These are phyloP conservation scores for Monopis laevigella DNA, from an alignment of 2,888 invertebrate species.

Conservation along the genomic window DNA sequence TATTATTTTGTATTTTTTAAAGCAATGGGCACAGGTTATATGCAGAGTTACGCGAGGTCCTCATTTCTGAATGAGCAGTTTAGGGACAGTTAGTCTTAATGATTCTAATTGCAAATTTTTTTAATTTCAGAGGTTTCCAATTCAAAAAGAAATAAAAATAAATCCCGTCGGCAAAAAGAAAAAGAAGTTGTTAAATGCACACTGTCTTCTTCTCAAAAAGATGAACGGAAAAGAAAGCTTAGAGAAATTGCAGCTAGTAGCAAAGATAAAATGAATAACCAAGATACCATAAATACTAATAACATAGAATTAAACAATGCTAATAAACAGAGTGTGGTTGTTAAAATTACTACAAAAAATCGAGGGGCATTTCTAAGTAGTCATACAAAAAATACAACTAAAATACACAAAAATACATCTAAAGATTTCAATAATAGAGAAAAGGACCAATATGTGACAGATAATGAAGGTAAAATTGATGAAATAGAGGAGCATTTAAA, in stretches of 20 bases:
- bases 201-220: constrained; percentile 36
- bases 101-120: too few relatives aligned
- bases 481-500: neutral
- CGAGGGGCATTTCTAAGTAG: constrained; percentile 62
- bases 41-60: too few relatives aligned
- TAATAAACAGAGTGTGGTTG: constrained; percentile 31
- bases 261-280: constrained; percentile 23
- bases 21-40: too few relatives aligned
- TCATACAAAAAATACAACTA: constrained; percentile 23
- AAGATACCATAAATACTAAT: constrained; percentile 22
- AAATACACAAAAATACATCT: constrained; percentile 13
- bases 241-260: constrained; percentile 55
- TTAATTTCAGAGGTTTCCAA: too few relatives aligned
- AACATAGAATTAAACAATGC: constrained; percentile 17
- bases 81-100: too few relatives aligned
- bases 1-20: too few relatives aligned
- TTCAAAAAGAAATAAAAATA: too few relatives aligned
- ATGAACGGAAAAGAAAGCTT: constrained; percentile 56
- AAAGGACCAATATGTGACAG: constrained; percentile 39
- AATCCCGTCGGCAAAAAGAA: constrained; percentile 22
- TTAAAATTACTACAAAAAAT: constrained; percentile 60
- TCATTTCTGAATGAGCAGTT: too few relatives aligned
- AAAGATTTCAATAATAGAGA: neutral
- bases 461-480: constrained; percentile 19
- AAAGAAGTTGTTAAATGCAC: constrained; percentile 27